Conservation (phyloP, 1,140 invertebrate species). For the Pentalonia nigronervosa region DNA sequence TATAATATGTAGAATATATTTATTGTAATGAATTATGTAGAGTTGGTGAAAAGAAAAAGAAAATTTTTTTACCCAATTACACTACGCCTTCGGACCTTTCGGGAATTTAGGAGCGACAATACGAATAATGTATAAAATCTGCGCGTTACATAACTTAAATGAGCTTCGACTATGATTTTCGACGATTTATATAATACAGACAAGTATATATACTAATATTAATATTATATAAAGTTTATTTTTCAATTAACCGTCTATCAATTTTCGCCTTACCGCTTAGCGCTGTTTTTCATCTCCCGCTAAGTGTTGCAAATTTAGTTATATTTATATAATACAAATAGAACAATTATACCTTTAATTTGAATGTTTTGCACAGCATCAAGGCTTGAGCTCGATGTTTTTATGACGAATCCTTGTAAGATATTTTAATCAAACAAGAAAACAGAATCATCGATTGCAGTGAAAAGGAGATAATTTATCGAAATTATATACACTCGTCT, state of each 20-base stretch:
- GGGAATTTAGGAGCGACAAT: not conserved
- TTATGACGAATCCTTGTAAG: not conserved
- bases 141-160: not conserved
- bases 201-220: not conserved
- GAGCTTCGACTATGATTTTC: not conserved
- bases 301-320: not conserved
- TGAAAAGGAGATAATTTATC: no score
- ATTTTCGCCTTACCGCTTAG: not conserved
- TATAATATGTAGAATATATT: no score
- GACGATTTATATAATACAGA: not conserved
- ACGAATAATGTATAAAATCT: not conserved
- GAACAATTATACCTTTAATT: not conserved
- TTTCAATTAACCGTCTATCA: not conserved
- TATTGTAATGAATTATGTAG: no score
- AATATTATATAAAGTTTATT: not conserved
- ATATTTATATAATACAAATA: not conserved
- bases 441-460: no score
- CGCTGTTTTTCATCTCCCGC: not conserved
- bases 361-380: not conserved
- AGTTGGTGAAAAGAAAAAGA: no score
- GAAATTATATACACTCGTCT: no score
- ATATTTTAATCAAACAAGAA: not conserved
- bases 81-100: not conserved
- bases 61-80: not conserved
- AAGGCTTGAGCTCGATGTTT: not conserved